These are phyloP conservation scores for Siderastrea siderea DNA, from an alignment of 92 coral and sea anemone genomes.

Conservation along the genomic window DNA sequence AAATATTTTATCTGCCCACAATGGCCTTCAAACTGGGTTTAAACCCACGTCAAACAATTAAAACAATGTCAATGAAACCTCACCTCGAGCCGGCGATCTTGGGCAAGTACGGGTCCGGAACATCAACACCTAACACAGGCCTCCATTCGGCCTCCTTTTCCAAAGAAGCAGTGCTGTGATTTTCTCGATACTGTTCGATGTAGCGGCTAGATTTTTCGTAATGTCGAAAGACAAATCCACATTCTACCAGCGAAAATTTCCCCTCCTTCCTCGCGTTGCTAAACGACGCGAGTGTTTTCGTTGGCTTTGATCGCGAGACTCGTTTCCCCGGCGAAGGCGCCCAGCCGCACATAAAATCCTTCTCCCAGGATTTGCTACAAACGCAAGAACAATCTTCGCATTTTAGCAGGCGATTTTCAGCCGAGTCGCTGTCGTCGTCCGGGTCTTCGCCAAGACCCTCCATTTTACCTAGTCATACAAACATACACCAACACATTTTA, in stretches of 20 bases:
- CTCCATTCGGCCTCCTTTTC: constrained; percentile 68
- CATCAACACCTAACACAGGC: constrained; percentile 85
- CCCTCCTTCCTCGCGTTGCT: constrained; percentile 58
- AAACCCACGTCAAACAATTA: constrained; percentile 41
- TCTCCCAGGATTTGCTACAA: constrained; percentile 59
- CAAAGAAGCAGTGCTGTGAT: constrained; percentile 74
- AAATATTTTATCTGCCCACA: not conserved
- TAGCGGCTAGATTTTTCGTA: constrained; percentile 83
- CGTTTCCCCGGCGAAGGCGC: constrained; percentile 57
- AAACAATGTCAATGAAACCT: constrained; percentile 79
- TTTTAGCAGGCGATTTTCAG: constrained; percentile 50
- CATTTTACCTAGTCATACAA: constrained; percentile 28
- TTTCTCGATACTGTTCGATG: constrained; percentile 92
- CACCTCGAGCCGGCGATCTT: constrained; percentile 82
- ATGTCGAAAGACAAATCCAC: constrained; percentile 91
- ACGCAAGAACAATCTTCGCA: constrained; percentile 68
- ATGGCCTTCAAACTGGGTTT: not conserved
- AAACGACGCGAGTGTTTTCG: constrained; percentile 80
- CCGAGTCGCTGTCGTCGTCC: constrained; percentile 41
- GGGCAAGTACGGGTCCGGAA: constrained; percentile 91
- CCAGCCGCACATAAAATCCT: constrained; percentile 77
- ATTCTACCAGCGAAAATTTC: constrained; percentile 53
- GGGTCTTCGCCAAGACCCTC: constrained; percentile 38
- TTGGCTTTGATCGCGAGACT: constrained; percentile 43
- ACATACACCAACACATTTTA: constrained; percentile 33